Conservation (phyloP, 2,113 vertebrate species). For the Arenaria interpres region DNA sequence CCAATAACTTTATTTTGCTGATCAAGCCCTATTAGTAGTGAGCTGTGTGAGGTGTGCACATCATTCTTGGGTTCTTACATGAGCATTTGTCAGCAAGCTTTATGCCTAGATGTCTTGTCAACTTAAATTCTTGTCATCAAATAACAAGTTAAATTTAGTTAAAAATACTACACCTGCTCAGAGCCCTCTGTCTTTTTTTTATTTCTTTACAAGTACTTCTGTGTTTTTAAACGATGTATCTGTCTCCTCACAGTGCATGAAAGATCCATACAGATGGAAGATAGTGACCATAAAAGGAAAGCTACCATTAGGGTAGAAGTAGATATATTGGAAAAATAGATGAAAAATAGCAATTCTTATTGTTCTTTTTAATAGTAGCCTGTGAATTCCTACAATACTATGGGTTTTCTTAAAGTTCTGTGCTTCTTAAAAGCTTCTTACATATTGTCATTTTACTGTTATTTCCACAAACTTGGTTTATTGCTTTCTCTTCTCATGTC, state of each 20-base stretch:
- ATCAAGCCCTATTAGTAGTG: not conserved
- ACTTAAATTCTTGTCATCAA: slow-evolving; percentile 18
- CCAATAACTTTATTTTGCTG: not conserved
- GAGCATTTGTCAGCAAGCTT: slow-evolving; percentile 19
- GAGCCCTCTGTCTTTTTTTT: slow-evolving; percentile 5
- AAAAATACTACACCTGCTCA: slow-evolving; percentile 1
- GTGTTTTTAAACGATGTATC: not conserved
- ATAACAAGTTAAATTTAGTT: not conserved
- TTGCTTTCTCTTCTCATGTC: not conserved
- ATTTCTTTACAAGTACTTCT: slow-evolving; percentile 18
- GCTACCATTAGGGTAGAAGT: not conserved
- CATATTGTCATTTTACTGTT: not conserved
- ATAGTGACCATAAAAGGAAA: not conserved
- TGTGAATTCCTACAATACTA: not conserved
- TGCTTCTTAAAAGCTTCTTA: not conserved
- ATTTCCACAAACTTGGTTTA: not conserved
- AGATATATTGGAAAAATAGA: not conserved
- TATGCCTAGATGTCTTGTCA: slow-evolving; percentile 11
- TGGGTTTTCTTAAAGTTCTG: not conserved
- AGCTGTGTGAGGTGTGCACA: not conserved
- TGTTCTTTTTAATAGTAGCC: not conserved
- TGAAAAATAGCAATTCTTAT: not conserved
- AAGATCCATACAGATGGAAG: not conserved
- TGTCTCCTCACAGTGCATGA: not conserved
- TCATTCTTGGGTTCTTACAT: not conserved